Conservation (phyloP, 2,888 invertebrate genomes). For the Aphelenchoides bicaudatus region DNA sequence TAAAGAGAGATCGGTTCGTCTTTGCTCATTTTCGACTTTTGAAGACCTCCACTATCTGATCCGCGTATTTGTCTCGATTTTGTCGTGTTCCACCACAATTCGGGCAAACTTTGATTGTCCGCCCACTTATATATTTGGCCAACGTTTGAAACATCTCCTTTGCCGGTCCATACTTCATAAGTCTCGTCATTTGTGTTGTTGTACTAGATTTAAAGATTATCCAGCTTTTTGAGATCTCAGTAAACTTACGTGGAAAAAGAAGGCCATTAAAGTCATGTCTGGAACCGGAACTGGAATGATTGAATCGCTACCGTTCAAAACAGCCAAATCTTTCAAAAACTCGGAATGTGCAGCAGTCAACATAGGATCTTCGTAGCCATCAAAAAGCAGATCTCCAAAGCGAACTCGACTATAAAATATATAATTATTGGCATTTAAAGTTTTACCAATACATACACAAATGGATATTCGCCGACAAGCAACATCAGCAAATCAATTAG, state of each 20-base stretch:
- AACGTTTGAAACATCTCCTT: constrained; percentile 38
- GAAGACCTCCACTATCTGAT: constrained; percentile 46
- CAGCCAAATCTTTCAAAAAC: constrained; percentile 15
- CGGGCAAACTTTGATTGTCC: constrained; percentile 35
- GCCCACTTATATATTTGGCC: constrained; percentile 47
- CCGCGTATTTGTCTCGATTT: constrained; percentile 14
- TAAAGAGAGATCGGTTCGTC: constrained; percentile 35
- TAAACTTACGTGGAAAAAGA: constrained; percentile 42
- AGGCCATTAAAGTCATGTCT: constrained; percentile 43
- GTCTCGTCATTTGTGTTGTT: constrained; percentile 52
- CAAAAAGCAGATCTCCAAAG: constrained; percentile 49
- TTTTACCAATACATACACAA: constrained; percentile 33
- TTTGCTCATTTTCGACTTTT: constrained; percentile 34
- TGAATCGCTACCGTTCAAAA: constrained; percentile 25
- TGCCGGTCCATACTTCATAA: constrained; percentile 51
- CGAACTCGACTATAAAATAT: constrained; percentile 37
- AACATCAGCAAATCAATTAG: constrained; percentile 36
- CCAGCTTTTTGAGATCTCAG: no score
- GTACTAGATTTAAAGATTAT: constrained; percentile 37
- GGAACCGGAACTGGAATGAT: constrained; percentile 53
- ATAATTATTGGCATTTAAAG: neutral
- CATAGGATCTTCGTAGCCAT: constrained; percentile 50
- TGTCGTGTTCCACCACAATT: constrained; percentile 42
- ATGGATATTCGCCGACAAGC: constrained; percentile 44
- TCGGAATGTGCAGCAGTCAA: constrained; percentile 30